Evolutionary conservation across 2,888 invertebrate genomes (phyloP).

Genomic region (Eudasyphora cyanicolor): DNA sequence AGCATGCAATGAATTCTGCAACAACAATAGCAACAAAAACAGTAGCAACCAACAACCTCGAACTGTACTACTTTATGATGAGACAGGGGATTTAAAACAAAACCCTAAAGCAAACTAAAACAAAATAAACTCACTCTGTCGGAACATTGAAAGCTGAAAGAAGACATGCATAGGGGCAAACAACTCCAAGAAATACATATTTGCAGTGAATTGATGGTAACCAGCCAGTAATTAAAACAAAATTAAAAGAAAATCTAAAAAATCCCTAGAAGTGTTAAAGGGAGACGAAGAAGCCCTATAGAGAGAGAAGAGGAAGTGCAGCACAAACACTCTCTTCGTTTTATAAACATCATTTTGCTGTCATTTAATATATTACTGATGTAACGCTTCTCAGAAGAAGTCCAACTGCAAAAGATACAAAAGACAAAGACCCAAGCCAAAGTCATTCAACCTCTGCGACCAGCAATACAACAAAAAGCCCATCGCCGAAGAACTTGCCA

Average conservation of each 20-base stretch:
- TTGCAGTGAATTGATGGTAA: not conserved
- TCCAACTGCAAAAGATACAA: conserved; percentile 11
- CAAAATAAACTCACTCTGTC: no score
- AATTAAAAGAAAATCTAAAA: not conserved
- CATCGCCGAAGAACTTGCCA: not conserved
- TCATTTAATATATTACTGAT: not conserved
- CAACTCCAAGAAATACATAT: not conserved
- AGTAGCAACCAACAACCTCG: conserved; percentile 3
- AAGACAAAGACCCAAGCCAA: conserved; percentile 25
- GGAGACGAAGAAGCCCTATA: no score
- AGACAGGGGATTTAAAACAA: not conserved
- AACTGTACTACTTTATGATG: conserved; percentile 3
- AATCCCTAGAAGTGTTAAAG: conserved; percentile 20
- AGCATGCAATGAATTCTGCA: conserved; percentile 24
- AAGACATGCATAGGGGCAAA: not conserved
- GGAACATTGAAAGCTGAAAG: no score
- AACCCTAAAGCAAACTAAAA: no score
- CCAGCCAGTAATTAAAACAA: not conserved
- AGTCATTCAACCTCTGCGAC: conserved; percentile 48
- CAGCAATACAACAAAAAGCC: not conserved
- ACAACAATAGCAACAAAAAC: not conserved
- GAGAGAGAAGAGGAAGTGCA: not conserved
- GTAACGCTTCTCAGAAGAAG: conserved; percentile 14
- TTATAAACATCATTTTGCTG: not conserved
- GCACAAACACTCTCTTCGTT: not conserved